These are phyloP conservation scores for Neoaliturus tenellus DNA, from an alignment of 2,888 invertebrate genomes.

Conservation along the genomic window DNA sequence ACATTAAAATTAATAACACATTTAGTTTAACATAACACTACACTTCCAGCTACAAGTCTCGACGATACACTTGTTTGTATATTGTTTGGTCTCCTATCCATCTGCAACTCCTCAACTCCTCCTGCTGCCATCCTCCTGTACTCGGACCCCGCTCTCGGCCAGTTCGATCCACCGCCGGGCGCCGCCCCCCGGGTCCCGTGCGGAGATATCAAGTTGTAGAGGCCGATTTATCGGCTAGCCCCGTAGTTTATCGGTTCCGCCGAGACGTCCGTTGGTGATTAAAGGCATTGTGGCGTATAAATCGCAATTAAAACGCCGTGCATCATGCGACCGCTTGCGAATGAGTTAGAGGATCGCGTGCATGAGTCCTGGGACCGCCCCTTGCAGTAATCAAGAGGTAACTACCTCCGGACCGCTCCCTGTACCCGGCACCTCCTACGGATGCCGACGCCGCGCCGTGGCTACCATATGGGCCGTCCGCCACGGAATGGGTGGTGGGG, in stretches of 20 bases:
- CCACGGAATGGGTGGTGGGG: too few species aligned
- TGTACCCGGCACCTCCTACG: neutral
- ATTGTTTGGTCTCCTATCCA: too few species aligned
- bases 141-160: neutral
- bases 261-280: slow-evolving; percentile 26
- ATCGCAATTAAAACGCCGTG: slow-evolving; percentile 45
- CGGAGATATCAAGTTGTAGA: slow-evolving; percentile 23
- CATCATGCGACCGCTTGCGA: slow-evolving; percentile 31
- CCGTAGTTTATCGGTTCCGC: neutral
- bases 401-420: neutral
- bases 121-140: too few species aligned
- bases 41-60: too few species aligned
- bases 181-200: neutral
- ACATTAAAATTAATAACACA: too few species aligned
- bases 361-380: neutral
- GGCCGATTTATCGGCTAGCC: slow-evolving; percentile 7
- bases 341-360: slow-evolving; percentile 12
- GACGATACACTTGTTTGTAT: too few species aligned
- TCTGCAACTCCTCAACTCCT: too few species aligned
- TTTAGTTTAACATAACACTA: too few species aligned
- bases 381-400: neutral
- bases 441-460: too few species aligned
- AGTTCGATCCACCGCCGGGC: neutral
- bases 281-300: slow-evolving; percentile 25
- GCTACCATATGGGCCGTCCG: too few species aligned